Base-by-base conservation (phyloP, 2,888 invertebrate species). In the Sylvicola cinctus region DNA sequence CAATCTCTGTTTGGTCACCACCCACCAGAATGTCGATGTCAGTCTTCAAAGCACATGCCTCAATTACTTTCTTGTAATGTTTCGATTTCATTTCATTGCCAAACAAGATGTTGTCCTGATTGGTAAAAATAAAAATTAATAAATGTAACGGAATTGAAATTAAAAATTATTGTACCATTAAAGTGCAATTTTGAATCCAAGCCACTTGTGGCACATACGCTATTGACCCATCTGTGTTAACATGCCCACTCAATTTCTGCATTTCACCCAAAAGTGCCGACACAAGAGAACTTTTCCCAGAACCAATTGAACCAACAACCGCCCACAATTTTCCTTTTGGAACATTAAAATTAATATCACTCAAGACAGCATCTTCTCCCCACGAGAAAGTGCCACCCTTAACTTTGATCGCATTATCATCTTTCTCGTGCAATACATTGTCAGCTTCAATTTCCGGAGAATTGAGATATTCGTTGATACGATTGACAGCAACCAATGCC, bases 1-100 rank as follows among this genome's bases (percentile, higher is more conserved):
- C 98, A 43, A 98, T 96, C 65, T 98, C 96, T 0, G 96, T 98
- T 50, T 73, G 70, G 62, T 98, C 96, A 1, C 95, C 91, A n/a
- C 79, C 91, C 1, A 87, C 84, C 27, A 98, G 58, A 60, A 95
- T 88, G 32, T 85, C 81, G 44, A 98, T 73, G 62, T 98, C 96
- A 0, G 85, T 72, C 44, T 70, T 73, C 35, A 98, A 63, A 3
- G 93, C 93, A 55, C 95, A 96, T 1, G 87, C 80, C 40, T 81
- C 78, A 28, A 98, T 68, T 2, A 91, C 75, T 36, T 70, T 67
- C 42, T 79, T 66, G 53, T 95, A 95, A 29, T 66, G 61, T 36
- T 62, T 61, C 37, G 71, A 67, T 48, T 88, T 73, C 32, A 73
- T 64, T 0, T 65, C 48, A 41, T 75, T 74, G 11, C 90, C 90